Evolutionary conservation across 2,888 invertebrate species (phyloP), one percentile per base, ranked within the genome.

Genomic region (Clepsis dumicolana): DNA sequence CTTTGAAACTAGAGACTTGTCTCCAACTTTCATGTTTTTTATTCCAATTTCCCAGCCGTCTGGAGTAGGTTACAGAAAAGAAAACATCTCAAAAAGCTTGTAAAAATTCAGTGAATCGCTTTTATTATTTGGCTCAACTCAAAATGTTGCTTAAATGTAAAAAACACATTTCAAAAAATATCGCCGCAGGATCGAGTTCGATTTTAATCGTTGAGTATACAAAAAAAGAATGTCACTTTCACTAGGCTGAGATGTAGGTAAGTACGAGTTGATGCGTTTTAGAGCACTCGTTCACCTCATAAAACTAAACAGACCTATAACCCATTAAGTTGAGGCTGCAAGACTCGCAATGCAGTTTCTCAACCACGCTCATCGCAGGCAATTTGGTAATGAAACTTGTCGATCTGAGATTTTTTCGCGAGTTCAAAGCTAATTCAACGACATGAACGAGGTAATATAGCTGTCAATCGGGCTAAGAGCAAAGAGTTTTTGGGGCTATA

Each of bases 401-500:
- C 21, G 48, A 48, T 48, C 3, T 21, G 21, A 48, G 12, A 21
- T 10, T 21, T 48, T 2, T 48, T 12, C n/a, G 12, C 21, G 14
- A 32, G 61, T 61, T 66, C 66, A 62, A 66, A 66, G 61, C 21
- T n/a, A 27, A 44, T 53, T 12, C 27, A 4, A 16, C 8, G 21
- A 52, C 59, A 8, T 25, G 29, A 48, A 48, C n/a, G 7, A 35
- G 32, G 32, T 48, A 35, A 24, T 61, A 53, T 25, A 60, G 21
- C 24, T 18, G 18, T 65, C 44, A 50, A 65, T 32, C 24, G 65
- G n/a, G n/a, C 18, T 57, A 25, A 56, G 41, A 56, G 41, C 7
- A 27, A 35, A 25, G 64, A 50, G 8, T 65, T 67, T 62, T 50
- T 18, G 16, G 35, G 48, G 48, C 67, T 63, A 50, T 67, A 63